phyloP scores from a whole-genome alignment of 1,140 invertebrate species.

The Sycophila sp. region DNA sequence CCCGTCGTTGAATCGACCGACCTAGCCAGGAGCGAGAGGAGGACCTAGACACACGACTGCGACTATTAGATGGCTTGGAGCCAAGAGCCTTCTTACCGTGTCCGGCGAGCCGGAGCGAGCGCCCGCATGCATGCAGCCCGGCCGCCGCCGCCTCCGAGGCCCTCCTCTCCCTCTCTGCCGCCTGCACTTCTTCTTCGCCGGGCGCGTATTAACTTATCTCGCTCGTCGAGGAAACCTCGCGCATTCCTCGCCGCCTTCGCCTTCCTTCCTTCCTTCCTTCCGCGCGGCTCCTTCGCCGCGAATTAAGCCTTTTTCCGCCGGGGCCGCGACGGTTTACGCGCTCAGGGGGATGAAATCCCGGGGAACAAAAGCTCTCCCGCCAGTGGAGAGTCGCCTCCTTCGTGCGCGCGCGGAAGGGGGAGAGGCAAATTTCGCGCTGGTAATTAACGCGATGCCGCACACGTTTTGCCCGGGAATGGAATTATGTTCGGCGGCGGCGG shows the following conservation, averaged over 20 bases:
- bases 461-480: neutral
- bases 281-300: conserved; percentile 19
- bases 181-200: neutral
- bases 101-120: conserved; percentile 17
- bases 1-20: conserved; percentile 41
- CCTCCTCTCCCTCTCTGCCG: neutral
- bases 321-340: no score
- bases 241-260: neutral
- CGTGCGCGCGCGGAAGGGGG: neutral
- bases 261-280: neutral
- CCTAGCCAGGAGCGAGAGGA: neutral
- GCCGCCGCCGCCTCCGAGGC: neutral
- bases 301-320: neutral
- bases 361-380: no score
- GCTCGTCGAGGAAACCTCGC: neutral
- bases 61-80: conserved; percentile 37
- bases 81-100: conserved; percentile 37
- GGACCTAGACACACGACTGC: conserved; percentile 8
- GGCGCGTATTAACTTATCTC: neutral
- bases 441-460: conserved; percentile 31
- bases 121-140: neutral
- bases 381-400: neutral
- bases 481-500: neutral
- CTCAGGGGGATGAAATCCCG: no score
- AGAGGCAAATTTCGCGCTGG: conserved; percentile 29